Evolutionary conservation across 2,797 vertebrate species (phyloP), one percentile per base, ranked within the genome.

Genomic region (Acanthurus leucopareius): DNA sequence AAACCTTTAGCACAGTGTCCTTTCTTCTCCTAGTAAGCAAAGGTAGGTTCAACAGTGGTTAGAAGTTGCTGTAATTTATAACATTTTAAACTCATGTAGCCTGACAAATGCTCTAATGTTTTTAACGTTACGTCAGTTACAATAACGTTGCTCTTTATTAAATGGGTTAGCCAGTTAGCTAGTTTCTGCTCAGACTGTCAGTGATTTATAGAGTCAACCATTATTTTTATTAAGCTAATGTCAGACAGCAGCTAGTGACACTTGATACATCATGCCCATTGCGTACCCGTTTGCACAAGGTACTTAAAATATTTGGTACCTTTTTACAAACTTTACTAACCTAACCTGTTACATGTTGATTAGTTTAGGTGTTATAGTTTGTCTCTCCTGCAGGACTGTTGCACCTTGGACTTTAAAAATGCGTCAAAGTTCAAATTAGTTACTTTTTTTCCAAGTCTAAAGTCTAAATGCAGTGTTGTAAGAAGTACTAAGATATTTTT

Each of bases 361-460:
- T 38, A 38, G 38, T 38, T 38, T 38, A 38, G 38, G n/a, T n/a
- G n/a, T n/a, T n/a, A n/a, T n/a, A n/a, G n/a, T n/a, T n/a, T n/a
- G n/a, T 10, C 38, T 40, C 38, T 10, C 1, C 6, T 40, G 38
- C 10, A 7, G 38, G 38, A 19, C 16, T n/a, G 8, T 8, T 14
- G 3, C 13, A 2, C 60, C 56, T 38, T 72, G 44, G 52, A 52
- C 76, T 49, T 67, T 65, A 59, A 40, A 51, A n/a, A 14, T 53
- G 20, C 44, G n/a, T n/a, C 60, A 64, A 63, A 73, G 67, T 69
- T 10, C 54, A 49, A 10, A 19, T 7, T 5, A 11, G 47, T 10
- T 42, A 25, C 19, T 2, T 56, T 49, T 49, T 57, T 47, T 63
- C 51, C 68, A 25, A 75, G 80, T 83, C 47, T 45, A 65, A 73